These are phyloP conservation scores for Leptopterna dolabrata DNA, from an alignment of 2,888 invertebrate genomes.

Conservation along the genomic window DNA sequence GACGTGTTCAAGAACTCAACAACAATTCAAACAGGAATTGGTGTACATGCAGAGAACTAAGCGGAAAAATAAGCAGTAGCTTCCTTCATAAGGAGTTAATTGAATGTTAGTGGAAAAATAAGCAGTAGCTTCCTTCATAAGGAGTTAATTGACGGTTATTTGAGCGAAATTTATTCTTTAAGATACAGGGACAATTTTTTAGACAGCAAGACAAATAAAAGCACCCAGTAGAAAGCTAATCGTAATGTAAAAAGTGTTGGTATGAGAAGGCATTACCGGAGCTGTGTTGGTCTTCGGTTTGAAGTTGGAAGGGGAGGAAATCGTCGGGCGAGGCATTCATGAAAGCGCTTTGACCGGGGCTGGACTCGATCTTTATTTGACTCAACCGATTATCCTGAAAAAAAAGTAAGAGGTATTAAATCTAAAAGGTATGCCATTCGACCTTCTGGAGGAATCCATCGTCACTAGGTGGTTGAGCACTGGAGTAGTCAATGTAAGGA, in stretches of 20 bases:
- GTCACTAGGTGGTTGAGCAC: too few relatives aligned
- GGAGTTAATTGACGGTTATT: background rate
- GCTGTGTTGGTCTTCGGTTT: constrained; percentile 78
- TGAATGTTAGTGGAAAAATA: background rate
- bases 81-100: background rate
- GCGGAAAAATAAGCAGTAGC: background rate
- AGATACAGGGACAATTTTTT: background rate
- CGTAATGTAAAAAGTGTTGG: background rate
- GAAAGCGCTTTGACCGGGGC: constrained; percentile 72
- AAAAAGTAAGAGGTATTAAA: background rate
- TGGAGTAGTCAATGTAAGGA: too few relatives aligned
- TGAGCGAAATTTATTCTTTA: background rate
- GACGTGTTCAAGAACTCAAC: background rate
- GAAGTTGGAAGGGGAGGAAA: constrained; percentile 79
- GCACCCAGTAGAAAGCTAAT: background rate
- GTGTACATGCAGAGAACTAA: background rate
- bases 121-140: background rate
- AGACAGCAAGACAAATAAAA: background rate
- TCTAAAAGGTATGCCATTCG: too few relatives aligned
- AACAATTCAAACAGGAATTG: background rate
- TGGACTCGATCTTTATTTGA: constrained; percentile 13
- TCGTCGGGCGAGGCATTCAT: constrained; percentile 79
- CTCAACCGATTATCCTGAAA: constrained; percentile 42
- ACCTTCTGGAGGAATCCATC: too few relatives aligned
- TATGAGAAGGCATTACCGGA: constrained; percentile 60